Evolutionary conservation across 2,888 invertebrate species (phyloP), one percentile per base, ranked within the genome.

Genomic region (Tuberolachnus salignus): DNA sequence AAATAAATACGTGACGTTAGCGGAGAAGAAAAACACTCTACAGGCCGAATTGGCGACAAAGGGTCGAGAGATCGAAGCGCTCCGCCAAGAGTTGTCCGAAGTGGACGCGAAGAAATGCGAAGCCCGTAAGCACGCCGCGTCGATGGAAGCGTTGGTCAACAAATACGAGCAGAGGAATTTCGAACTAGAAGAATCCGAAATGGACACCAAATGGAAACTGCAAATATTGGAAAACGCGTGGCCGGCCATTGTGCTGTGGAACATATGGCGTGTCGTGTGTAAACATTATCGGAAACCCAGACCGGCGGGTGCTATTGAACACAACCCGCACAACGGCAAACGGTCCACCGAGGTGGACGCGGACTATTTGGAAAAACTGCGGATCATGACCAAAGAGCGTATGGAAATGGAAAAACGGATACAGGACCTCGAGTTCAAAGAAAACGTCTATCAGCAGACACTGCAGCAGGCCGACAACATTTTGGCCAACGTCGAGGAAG

Each of bases 391-490:
- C 1, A 85, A 86, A 49, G 87, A 85, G 69, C 90, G 91, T 81
- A 87, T 89, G 66, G 88, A 89, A 51, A 86, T 92, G 81, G 90
- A 90, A 84, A 86, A 86, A 67, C 87, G 90, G 81, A 88, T 92
- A 23, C 87, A 87, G 53, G 90, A 91, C 82, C 84, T 92, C 71
- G 90, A 91, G 84, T 86, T 88, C 71, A 87, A 90, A 64, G 91
- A 92, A 84, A 87, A 89, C 1, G 89, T 91, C 0, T 92, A 92
- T 83, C 87, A 91, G 83, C 90, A 91, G 83, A 91, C 91, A 83
- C 85, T 92, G 84, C 90, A 91, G 80, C 90, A 91, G 80, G 91
- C 91, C 0, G 92, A 92, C 81, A 90, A 91, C 81, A 89, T 91
- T 86, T 91, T 91, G 90, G 89, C 90, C 0, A 90, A 91, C 83